A percentile compares a stretch with the other conserved stretches of the same genome.
phyloP scores from a whole-genome alignment of 1,140 invertebrate genomes.

The Zaprionus africanus region DNA sequence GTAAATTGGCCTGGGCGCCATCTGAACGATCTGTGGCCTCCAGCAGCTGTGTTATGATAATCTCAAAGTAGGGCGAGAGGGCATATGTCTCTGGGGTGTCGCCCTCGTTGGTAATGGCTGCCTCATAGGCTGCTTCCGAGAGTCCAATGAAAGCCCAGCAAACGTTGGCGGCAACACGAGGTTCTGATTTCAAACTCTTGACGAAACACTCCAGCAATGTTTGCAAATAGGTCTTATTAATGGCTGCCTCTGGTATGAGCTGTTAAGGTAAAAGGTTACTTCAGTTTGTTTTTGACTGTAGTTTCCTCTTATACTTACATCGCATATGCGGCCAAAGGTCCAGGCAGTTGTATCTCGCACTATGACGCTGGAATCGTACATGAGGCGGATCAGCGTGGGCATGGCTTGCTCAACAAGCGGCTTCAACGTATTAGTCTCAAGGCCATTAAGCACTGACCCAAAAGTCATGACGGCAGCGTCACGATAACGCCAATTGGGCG shows the following conservation, averaged over 20 bases:
- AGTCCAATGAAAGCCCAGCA: slow-evolving; percentile 99
- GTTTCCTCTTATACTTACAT: slow-evolving; percentile 84
- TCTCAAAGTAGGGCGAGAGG: slow-evolving; percentile 96
- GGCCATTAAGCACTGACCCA: slow-evolving; percentile 97
- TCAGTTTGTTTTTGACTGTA: not conserved
- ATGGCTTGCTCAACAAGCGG: slow-evolving; percentile 98
- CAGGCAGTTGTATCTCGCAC: slow-evolving; percentile 99
- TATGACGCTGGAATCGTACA: slow-evolving; percentile 96
- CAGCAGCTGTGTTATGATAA: slow-evolving; percentile 95
- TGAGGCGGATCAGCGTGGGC: slow-evolving; percentile 96
- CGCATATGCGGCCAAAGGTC: slow-evolving; percentile 99
- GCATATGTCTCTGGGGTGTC: slow-evolving; percentile 97
- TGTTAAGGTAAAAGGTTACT: slow-evolving; percentile 22
- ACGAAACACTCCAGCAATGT: slow-evolving; percentile 95
- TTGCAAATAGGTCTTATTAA: slow-evolving; percentile 94
- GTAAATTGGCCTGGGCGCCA: slow-evolving; percentile 94
- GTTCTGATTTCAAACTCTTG: slow-evolving; percentile 95
- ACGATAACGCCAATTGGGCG: slow-evolving; percentile 96
- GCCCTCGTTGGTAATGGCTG: slow-evolving; percentile 89
- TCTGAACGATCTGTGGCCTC: slow-evolving; percentile 97
- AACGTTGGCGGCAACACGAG: slow-evolving; percentile 98
- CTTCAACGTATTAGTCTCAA: slow-evolving; percentile 94
- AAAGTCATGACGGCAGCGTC: slow-evolving; percentile 99
- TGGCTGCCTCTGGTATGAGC: slow-evolving; percentile 97
- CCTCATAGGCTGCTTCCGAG: slow-evolving; percentile 98